These are phyloP conservation scores for Monopis laevigella DNA, from an alignment of 2,888 invertebrate species.

Conservation along the genomic window DNA sequence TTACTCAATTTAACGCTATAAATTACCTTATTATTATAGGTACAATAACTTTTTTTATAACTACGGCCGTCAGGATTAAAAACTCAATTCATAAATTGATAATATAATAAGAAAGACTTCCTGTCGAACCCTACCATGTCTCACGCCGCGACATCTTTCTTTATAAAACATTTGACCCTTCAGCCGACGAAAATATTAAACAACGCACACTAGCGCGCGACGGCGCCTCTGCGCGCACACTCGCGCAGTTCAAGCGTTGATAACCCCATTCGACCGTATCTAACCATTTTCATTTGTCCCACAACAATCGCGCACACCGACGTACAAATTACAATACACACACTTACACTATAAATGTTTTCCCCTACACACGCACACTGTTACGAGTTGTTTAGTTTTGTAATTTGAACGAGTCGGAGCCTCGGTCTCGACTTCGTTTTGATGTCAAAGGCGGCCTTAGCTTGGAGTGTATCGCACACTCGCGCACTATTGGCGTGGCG, in stretches of 20 bases:
- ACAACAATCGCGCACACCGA: slow-evolving; percentile 28
- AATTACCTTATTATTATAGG: too few species aligned
- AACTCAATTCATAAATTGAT: slow-evolving; percentile 5
- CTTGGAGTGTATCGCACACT: slow-evolving; percentile 31
- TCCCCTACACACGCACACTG: slow-evolving; percentile 15
- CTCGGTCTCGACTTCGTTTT: slow-evolving; percentile 19
- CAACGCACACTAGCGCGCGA: slow-evolving; percentile 18
- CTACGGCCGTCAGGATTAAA: not conserved
- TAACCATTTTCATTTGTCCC: slow-evolving; percentile 25
- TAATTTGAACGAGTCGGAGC: slow-evolving; percentile 24
- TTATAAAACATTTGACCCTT: slow-evolving; percentile 60
- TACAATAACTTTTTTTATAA: too few species aligned
- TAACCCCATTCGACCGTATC: slow-evolving; percentile 49
- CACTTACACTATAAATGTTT: too few species aligned
- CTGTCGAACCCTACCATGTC: slow-evolving; percentile 4
- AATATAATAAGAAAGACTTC: slow-evolving; percentile 10
- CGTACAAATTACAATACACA: too few species aligned
- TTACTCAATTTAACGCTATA: too few species aligned
- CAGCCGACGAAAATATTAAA: slow-evolving; percentile 42
- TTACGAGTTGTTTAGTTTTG: slow-evolving; percentile 28
- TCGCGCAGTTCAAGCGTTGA: slow-evolving; percentile 25
- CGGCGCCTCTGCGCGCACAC: slow-evolving; percentile 20
- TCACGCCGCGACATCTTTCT: slow-evolving; percentile 39
- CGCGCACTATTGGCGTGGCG: slow-evolving; percentile 16
- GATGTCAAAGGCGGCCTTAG: slow-evolving; percentile 42